These are phyloP conservation scores for Porites lutea DNA, from an alignment of 64 coral and sea anemone species.

Conservation along the genomic window DNA sequence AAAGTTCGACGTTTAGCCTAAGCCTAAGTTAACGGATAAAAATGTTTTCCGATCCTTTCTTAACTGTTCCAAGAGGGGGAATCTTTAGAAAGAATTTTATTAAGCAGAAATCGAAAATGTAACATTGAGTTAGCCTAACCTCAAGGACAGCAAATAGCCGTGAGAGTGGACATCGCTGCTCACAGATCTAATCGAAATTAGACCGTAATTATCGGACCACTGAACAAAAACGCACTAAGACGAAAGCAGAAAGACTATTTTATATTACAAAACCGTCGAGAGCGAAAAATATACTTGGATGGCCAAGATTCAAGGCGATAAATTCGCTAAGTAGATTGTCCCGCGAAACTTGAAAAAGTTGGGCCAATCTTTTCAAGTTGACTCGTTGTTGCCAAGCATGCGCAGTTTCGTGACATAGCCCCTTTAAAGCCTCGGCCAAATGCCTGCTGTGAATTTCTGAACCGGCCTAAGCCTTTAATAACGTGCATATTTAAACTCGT, in stretches of 20 bases:
- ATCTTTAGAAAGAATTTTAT: too few relatives aligned
- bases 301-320: background rate
- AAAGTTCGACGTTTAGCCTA: too few relatives aligned
- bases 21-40: too few relatives aligned
- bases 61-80: too few relatives aligned
- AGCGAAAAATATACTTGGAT: background rate
- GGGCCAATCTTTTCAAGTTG: conserved; percentile 13
- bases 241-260: background rate
- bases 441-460: too few relatives aligned
- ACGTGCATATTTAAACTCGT: too few relatives aligned
- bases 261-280: background rate
- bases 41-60: too few relatives aligned
- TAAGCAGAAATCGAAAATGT: too few relatives aligned
- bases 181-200: background rate
- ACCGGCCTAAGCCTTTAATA: too few relatives aligned
- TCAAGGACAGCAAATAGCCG: too few relatives aligned
- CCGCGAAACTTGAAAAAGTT: conserved; percentile 15
- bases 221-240: background rate
- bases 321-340: background rate
- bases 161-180: conserved; percentile 4
- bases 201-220: background rate
- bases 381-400: background rate
- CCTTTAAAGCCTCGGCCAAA: background rate
- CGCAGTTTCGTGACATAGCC: conserved; percentile 1
- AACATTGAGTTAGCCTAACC: too few relatives aligned